These are phyloP conservation scores for Brachionus sp. DNA, from an alignment of 1,140 invertebrate species.

Conservation along the genomic window DNA sequence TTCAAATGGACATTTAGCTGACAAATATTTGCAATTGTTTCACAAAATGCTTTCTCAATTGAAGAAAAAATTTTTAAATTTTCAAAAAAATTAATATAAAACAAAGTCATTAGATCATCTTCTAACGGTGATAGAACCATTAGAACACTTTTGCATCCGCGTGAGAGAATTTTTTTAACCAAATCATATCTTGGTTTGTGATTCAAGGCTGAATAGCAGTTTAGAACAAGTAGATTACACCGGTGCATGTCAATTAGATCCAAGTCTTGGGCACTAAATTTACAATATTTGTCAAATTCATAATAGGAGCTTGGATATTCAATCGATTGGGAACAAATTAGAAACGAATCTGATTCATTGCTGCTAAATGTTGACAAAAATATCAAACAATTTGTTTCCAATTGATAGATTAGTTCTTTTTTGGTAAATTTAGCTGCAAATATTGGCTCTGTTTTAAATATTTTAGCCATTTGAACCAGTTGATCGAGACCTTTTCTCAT, in stretches of 20 bases:
- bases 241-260: conserved; percentile 18
- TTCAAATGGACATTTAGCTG: neutral
- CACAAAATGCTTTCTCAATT: neutral
- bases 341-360: conserved; percentile 34
- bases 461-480: neutral
- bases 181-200: conserved; percentile 39
- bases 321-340: conserved; percentile 18
- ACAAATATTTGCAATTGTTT: neutral
- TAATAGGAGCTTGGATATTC: conserved; percentile 5
- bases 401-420: conserved; percentile 30
- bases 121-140: neutral
- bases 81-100: conserved; percentile 32
- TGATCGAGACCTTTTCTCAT: neutral
- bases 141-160: conserved; percentile 25
- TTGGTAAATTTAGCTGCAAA: conserved; percentile 31
- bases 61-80: neutral
- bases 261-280: conserved; percentile 25
- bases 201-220: conserved; percentile 18
- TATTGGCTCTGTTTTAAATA: conserved; percentile 22
- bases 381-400: conserved; percentile 17
- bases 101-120: neutral
- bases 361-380: conserved; percentile 30
- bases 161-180: neutral
- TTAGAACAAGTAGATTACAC: conserved; percentile 32
- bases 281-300: conserved; percentile 42